Evolutionary conservation across 1,140 invertebrate genomes (phyloP), one percentile per base, ranked within the genome.

Genomic region (Telenomus remus): DNA sequence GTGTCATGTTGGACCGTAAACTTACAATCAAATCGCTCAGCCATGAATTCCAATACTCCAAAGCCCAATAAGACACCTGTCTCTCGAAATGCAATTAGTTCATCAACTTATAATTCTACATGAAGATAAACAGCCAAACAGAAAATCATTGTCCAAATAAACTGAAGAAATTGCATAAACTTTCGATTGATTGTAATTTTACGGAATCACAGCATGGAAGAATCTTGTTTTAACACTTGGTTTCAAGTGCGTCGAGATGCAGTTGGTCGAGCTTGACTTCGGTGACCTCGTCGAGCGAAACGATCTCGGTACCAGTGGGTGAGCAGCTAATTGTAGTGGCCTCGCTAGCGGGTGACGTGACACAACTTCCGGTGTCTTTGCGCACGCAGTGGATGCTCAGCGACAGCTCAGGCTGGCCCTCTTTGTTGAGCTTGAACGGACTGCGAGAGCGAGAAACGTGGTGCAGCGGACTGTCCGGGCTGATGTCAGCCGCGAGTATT

Each of bases 321-420:
- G 84, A 85, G 55, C 79, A 87, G 37, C 85, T 87, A 8, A 83
- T 37, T 0, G 81, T 84, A 4, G 85, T 86, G 9, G 81, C 83
- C 44, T 87, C 84, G 64, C 84, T 86, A 6, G 81, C 83, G 4
- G 82, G 82, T 14, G 82, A 87, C 0, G 83, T 87, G 13, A 87
- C 80, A 47, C 84, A 87, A 55, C 84, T 86, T 10, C 84, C 83
- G 4, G 75, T 80, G 3, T 85, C 82, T 53, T 82, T 86, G 37
- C 80, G 76, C 16, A 81, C 59, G 9, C 83, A 80, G 53, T 85
- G 80, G 39, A 82, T 79, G 11, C 81, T 83, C 0, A 85, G 35
- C 13, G 85, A 83, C 4, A 84, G 71, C 64, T 83, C 83, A 0
- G 76, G 69, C 10, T 82, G 79, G n/a, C 27, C 70, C 63, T 61